A percentile compares a stretch with the other conserved stretches of the same genome.
phyloP scores from a whole-genome alignment of 2,888 invertebrate genomes.

The Alviniconcha strummeri region DNA sequence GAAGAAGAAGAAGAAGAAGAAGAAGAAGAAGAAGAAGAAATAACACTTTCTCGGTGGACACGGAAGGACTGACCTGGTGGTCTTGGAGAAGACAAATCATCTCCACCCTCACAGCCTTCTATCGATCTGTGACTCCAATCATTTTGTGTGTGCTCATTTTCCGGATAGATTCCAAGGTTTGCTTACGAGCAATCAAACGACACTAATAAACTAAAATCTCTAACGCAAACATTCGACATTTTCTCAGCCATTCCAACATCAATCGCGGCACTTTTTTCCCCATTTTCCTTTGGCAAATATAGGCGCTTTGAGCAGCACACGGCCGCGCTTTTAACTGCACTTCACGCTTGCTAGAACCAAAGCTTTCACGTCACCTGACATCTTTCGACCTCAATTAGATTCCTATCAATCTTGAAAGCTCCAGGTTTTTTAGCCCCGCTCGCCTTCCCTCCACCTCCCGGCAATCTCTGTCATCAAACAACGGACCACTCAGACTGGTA shows the following conservation, averaged over 20 bases:
- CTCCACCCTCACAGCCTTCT: no score
- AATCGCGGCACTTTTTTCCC: neutral
- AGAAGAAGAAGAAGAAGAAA: neutral
- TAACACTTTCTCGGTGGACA: no score
- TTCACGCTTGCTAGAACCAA: neutral
- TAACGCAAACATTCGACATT: neutral
- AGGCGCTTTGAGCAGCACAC: neutral
- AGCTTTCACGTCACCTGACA: neutral
- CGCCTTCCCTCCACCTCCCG: neutral
- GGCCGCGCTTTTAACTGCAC: neutral
- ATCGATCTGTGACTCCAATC: no score
- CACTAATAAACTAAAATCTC: no score
- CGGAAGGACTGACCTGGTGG: no score
- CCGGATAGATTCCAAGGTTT: no score
- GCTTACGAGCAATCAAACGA: no score
- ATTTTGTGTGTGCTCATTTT: no score
- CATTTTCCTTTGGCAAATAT: neutral
- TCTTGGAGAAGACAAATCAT: no score
- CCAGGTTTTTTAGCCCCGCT: neutral
- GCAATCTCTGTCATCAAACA: slow-evolving; percentile 23
- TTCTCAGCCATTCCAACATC: neutral
- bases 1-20: neutral
- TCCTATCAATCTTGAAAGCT: slow-evolving; percentile 13
- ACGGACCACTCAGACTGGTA: neutral
- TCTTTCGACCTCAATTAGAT: slow-evolving; percentile 18